Evolutionary conservation across 2,797 vertebrate genomes (phyloP).

Genomic region (Knipowitschia caucasica): DNA sequence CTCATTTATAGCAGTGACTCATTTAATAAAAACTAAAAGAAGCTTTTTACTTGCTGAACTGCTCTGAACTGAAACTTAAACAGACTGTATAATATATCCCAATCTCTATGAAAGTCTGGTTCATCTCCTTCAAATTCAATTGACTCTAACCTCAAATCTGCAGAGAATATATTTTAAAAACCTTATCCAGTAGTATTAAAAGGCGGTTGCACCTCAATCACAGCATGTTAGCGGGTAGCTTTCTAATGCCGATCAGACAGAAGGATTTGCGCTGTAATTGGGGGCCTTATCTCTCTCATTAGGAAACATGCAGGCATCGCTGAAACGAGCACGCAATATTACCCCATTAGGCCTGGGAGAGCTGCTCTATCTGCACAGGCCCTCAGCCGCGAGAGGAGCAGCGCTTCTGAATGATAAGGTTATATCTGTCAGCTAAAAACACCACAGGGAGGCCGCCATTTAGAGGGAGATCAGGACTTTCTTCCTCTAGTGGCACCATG

Average conservation of each 20-base stretch:
- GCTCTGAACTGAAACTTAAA: neutral
- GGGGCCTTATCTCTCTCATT: slow-evolving; percentile 68
- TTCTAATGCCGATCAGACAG: slow-evolving; percentile 67
- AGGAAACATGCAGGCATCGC: slow-evolving; percentile 58
- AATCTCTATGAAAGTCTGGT: neutral
- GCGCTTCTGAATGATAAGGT: slow-evolving; percentile 65
- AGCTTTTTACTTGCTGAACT: too few species aligned
- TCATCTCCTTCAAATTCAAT: neutral
- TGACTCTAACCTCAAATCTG: neutral
- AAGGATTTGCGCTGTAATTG: slow-evolving; percentile 64
- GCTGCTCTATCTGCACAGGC: slow-evolving; percentile 59
- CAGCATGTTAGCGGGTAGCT: slow-evolving; percentile 51
- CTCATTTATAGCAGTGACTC: too few species aligned
- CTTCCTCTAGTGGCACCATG: slow-evolving; percentile 56
- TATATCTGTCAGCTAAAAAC: slow-evolving; percentile 56
- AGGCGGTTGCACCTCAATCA: slow-evolving; percentile 45
- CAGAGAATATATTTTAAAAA: neutral
- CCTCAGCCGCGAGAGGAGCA: slow-evolving; percentile 51
- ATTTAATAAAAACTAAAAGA: too few species aligned
- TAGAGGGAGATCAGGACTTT: slow-evolving; percentile 42
- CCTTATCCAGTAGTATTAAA: neutral
- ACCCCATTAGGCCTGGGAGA: slow-evolving; percentile 56
- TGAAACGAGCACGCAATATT: slow-evolving; percentile 58
- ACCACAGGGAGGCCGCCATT: slow-evolving; percentile 48
- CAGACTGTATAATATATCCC: neutral